A percentile compares a stretch with the other conserved stretches of the same genome.
Evolutionary conservation across 2,888 invertebrate species (phyloP).

Genomic region (Glyphotaelius pellucidus): DNA sequence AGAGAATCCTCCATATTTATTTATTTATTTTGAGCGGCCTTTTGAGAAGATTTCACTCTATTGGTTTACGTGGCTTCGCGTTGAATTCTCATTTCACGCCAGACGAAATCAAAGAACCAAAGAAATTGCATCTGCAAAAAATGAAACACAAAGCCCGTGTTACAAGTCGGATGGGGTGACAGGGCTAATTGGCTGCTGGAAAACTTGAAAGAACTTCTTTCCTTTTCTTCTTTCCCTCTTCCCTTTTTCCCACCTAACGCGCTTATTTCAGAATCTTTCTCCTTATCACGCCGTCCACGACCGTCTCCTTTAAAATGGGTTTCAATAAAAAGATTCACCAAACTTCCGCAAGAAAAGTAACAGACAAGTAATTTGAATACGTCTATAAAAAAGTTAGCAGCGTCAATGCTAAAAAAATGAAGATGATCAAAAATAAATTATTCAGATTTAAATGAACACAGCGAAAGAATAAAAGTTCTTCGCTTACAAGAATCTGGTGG

Average conservation of each 20-base stretch:
- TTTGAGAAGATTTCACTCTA: too few species aligned
- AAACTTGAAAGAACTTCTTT: constrained; percentile 21
- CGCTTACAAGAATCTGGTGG: background rate
- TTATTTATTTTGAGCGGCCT: too few species aligned
- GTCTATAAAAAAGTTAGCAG: background rate
- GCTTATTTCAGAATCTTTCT: constrained; percentile 27
- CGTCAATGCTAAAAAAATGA: background rate
- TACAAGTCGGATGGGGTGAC: constrained; percentile 15
- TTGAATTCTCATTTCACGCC: background rate
- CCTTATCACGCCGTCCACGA: constrained; percentile 17
- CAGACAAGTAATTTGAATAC: constrained; percentile 36
- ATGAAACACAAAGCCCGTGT: background rate
- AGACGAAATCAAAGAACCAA: background rate
- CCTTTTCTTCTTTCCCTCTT: background rate
- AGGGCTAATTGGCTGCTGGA: constrained; percentile 41
- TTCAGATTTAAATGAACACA: background rate
- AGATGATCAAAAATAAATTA: constrained; percentile 5
- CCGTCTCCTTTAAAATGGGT: constrained; percentile 14
- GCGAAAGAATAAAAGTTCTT: background rate
- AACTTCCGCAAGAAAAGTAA: constrained; percentile 18
- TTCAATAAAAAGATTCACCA: constrained; percentile 30
- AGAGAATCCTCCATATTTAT: too few species aligned
- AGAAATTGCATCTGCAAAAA: constrained; percentile 1
- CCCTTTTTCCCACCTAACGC: background rate
- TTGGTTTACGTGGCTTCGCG: too few species aligned